Conservation (phyloP, 2,888 invertebrate species). For the Vesta saturnalis region DNA sequence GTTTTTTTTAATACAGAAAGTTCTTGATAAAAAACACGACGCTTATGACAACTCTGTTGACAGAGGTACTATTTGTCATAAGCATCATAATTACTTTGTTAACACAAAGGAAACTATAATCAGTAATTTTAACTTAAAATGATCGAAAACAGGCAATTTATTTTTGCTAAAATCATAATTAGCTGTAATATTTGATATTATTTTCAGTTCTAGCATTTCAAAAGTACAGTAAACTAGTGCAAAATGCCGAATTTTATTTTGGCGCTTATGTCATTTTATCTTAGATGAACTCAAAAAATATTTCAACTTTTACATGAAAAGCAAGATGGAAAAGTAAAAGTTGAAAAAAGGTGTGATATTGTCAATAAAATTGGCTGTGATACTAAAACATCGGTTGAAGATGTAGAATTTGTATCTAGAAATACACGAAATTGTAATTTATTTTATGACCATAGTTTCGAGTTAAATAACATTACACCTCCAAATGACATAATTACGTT, state of each 20-base stretch:
- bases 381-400: background rate
- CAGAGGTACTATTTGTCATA: slow-evolving; percentile 1
- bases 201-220: too few relatives aligned
- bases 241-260: background rate
- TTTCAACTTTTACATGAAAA: background rate
- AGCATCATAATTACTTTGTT: background rate
- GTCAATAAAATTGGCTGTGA: background rate
- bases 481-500: background rate
- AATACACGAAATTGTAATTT: too few relatives aligned
- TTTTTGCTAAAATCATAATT: too few relatives aligned
- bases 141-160: too few relatives aligned
- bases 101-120: too few relatives aligned
- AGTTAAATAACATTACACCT: background rate
- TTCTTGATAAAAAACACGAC: slow-evolving; percentile 1
- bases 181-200: too few relatives aligned
- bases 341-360: background rate
- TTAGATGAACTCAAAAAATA: background rate
- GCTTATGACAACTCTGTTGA: slow-evolving; percentile 1
- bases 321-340: background rate
- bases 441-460: background rate
- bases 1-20: slow-evolving; percentile 3
- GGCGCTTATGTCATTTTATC: too few relatives aligned
- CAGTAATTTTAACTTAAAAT: too few relatives aligned
- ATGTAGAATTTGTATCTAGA: background rate
- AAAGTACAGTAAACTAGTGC: background rate